These are phyloP conservation scores for Platyrinchus mystaceus DNA, from an alignment of 2,797 vertebrate genomes.

Conservation along the genomic window DNA sequence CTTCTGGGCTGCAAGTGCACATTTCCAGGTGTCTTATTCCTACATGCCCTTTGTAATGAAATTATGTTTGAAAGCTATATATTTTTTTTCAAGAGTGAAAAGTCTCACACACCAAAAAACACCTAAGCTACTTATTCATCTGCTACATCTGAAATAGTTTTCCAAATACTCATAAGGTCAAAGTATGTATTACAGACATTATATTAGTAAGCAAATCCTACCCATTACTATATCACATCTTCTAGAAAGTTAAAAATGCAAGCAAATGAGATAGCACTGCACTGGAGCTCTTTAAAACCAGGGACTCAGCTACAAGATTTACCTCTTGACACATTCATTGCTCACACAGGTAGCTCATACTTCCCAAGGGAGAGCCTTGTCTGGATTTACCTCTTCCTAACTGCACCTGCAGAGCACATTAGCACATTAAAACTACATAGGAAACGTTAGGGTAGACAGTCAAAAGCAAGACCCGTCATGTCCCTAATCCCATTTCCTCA, in stretches of 20 bases:
- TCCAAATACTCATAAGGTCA: background rate
- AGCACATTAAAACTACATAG: background rate
- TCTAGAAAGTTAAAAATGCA: background rate
- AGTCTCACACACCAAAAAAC: background rate
- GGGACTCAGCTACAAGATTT: background rate
- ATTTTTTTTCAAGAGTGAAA: background rate
- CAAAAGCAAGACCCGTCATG: accelerated
- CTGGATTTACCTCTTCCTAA: background rate
- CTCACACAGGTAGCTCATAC: background rate
- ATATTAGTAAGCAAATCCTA: background rate
- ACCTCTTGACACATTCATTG: background rate
- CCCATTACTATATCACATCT: background rate
- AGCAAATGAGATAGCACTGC: background rate
- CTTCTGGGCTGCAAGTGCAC: background rate
- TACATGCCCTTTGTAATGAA: background rate
- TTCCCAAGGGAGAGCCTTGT: background rate
- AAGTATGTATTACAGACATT: background rate
- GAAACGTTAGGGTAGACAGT: background rate
- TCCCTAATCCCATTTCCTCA: background rate
- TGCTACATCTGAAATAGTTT: background rate
- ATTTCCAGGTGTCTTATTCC: background rate
- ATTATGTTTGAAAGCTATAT: background rate
- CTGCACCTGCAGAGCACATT: background rate
- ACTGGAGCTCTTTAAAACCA: background rate
- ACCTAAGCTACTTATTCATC: background rate